Percentiles rank a stretch among this genome's conserved stretches.
Conservation (phyloP, 1,140 invertebrate species). For the Elymnias hypermnestra region DNA sequence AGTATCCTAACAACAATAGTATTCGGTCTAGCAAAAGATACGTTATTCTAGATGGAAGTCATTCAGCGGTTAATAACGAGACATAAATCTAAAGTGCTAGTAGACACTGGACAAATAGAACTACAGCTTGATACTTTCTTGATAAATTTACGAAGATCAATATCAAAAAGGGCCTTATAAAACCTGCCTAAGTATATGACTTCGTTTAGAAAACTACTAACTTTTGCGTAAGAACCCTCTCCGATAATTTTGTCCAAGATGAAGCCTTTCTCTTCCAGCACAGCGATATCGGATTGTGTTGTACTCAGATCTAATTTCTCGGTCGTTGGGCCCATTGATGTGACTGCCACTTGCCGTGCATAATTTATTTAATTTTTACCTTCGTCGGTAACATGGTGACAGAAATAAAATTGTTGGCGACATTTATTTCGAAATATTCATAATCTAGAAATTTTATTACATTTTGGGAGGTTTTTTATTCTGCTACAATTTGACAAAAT, state of each 20-base stretch:
- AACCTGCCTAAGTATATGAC: too few relatives aligned
- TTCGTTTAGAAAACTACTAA: slow-evolving; percentile 17
- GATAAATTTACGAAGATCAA: too few relatives aligned
- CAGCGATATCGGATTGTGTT: slow-evolving; percentile 50
- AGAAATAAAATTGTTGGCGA: not conserved
- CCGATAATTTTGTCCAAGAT: slow-evolving; percentile 57
- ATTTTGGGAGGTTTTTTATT: slow-evolving; percentile 1
- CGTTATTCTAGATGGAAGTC: too few relatives aligned
- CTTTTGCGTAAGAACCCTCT: slow-evolving; percentile 67
- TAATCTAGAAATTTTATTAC: slow-evolving; percentile 4
- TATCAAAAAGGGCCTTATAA: too few relatives aligned
- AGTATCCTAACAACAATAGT: too few relatives aligned
- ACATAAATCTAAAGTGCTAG: too few relatives aligned
- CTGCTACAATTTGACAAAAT: slow-evolving; percentile 8
- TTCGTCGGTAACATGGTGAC: slow-evolving; percentile 44
- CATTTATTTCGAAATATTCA: not conserved
- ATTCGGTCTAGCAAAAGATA: too few relatives aligned
- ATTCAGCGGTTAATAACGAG: too few relatives aligned
- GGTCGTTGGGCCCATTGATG: slow-evolving; percentile 44
- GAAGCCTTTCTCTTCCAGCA: slow-evolving; percentile 62
- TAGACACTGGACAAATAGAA: too few relatives aligned
- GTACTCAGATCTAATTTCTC: slow-evolving; percentile 50
- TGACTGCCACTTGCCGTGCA: slow-evolving; percentile 16
- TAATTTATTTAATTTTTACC: slow-evolving; percentile 57
- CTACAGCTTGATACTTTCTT: too few relatives aligned